phyloP scores from a whole-genome alignment of 2,797 vertebrate species.

The Megaceryle alcyon region DNA sequence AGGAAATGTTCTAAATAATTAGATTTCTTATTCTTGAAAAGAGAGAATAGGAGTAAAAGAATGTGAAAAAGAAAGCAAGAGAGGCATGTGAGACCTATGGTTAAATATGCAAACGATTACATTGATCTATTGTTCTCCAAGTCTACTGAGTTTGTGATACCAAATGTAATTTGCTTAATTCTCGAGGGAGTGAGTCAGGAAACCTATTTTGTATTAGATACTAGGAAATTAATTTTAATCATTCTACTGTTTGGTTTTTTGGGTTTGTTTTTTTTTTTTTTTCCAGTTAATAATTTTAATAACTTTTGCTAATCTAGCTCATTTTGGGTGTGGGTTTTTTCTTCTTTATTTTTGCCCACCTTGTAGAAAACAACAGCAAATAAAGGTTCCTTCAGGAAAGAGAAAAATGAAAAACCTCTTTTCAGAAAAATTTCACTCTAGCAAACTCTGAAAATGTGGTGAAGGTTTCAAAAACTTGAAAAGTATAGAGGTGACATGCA shows the following conservation, averaged over 20 bases:
- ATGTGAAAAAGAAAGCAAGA: not conserved
- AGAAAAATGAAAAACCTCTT: not conserved
- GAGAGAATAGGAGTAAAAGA: not conserved
- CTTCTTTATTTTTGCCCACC: not conserved
- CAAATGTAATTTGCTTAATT: not conserved
- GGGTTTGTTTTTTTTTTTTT: not conserved
- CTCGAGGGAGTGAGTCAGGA: not conserved
- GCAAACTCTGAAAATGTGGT: not conserved
- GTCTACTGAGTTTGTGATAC: not conserved
- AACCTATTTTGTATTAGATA: not conserved
- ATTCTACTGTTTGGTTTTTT: not conserved
- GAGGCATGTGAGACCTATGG: not conserved
- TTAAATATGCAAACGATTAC: slow-evolving; percentile 10
- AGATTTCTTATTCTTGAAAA: slow-evolving; percentile 28
- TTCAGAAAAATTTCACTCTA: not conserved
- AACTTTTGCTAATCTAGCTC: not conserved
- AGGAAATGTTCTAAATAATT: slow-evolving; percentile 54
- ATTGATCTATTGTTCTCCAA: not conserved
- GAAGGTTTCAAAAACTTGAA: not conserved
- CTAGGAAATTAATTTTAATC: not conserved
- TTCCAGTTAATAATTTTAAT: not conserved
- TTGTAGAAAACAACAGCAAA: not conserved
- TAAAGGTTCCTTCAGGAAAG: not conserved
- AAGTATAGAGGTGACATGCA: not conserved
- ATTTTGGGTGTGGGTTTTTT: not conserved